phyloP scores from a whole-genome alignment of 2,113 vertebrate species.

The Setophaga petechia region DNA sequence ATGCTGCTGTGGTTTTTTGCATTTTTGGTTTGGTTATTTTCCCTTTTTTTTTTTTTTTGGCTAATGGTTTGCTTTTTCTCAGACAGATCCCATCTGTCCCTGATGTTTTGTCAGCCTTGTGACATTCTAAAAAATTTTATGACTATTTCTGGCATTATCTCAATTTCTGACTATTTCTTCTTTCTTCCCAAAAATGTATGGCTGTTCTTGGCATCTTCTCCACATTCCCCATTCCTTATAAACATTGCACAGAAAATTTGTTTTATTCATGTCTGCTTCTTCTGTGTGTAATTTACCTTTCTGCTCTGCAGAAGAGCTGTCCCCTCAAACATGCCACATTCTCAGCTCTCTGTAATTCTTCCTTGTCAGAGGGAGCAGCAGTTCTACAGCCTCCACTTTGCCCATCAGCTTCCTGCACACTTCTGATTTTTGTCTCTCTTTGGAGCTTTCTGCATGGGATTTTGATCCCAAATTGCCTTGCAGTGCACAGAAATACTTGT shows the following conservation, averaged over 20 bases:
- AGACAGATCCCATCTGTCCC: constrained; percentile 57
- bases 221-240: neutral
- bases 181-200: constrained; percentile 37
- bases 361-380: neutral
- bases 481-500: neutral
- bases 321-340: neutral
- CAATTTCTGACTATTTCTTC: constrained; percentile 50
- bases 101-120: constrained; percentile 59
- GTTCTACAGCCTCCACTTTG: neutral
- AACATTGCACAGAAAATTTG: neutral
- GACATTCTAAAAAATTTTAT: constrained; percentile 51
- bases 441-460: neutral
- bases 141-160: constrained; percentile 38
- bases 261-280: neutral
- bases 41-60: neutral
- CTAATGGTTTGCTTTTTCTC: constrained; percentile 37
- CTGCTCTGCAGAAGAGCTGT: neutral
- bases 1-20: neutral
- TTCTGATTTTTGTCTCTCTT: neutral
- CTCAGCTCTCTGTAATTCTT: neutral
- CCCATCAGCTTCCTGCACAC: neutral
- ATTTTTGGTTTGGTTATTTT: neutral
- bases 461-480: neutral
- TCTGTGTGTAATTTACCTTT: neutral
- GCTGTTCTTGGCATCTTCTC: constrained; percentile 39